These are phyloP conservation scores for Girardinus metallicus DNA, from an alignment of 2,797 vertebrate genomes.

Conservation along the genomic window DNA sequence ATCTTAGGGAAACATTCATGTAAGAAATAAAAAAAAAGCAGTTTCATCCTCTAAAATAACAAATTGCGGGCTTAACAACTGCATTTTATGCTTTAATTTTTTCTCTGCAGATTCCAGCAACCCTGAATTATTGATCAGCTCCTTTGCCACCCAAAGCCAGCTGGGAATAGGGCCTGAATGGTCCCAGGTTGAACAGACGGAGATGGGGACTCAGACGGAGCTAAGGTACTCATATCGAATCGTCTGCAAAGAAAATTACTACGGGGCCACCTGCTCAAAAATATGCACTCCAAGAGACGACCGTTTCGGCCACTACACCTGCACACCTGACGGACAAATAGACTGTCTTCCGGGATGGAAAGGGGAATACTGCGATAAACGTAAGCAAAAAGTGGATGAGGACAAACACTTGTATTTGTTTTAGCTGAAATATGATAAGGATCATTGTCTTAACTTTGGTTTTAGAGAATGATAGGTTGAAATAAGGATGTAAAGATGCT, in stretches of 20 bases:
- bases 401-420: constrained; percentile 54
- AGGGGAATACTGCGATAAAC: constrained; percentile 93
- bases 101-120: constrained; percentile 78
- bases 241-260: constrained; percentile 98
- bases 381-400: constrained; percentile 87
- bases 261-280: constrained; percentile 95
- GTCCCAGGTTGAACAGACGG: constrained; percentile 83
- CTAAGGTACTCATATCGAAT: constrained; percentile 97
- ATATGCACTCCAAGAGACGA: constrained; percentile 93
- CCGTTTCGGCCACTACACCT: constrained; percentile 95
- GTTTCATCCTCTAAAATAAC: constrained; percentile 44
- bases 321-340: constrained; percentile 89
- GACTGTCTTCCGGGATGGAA: constrained; percentile 95
- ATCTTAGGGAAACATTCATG: constrained; percentile 43
- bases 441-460: not conserved
- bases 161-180: constrained; percentile 91
- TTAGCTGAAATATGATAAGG: not conserved
- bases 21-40: constrained; percentile 84
- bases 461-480: not conserved
- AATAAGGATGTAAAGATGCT: not conserved
- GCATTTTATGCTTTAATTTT: not conserved
- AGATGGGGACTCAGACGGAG: constrained; percentile 81
- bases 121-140: constrained; percentile 88
- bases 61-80: not conserved
- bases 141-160: constrained; percentile 89